Evolutionary conservation across 2,797 vertebrate species (phyloP).

Genomic region (Pristis pectinata): DNA sequence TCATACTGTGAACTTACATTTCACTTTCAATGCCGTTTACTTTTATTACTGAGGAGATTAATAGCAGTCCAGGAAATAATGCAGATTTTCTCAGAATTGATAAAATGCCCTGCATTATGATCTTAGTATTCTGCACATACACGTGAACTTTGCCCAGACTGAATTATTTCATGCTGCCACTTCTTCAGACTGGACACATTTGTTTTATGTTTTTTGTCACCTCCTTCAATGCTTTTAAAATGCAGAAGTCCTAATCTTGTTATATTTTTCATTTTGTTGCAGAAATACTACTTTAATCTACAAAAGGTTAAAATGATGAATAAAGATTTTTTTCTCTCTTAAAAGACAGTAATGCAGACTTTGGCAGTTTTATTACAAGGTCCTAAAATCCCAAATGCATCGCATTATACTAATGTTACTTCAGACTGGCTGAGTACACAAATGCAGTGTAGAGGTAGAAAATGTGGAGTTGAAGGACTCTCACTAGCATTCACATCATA

Average conservation of each 20-base stretch:
- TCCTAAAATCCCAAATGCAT: conserved; percentile 36
- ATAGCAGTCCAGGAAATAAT: conserved; percentile 33
- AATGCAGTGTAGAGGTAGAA: background rate
- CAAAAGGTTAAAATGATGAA: conserved; percentile 34
- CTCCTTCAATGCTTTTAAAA: conserved; percentile 33
- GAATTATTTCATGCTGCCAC: conserved; percentile 21
- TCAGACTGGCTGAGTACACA: background rate
- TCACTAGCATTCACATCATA: background rate
- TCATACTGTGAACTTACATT: background rate
- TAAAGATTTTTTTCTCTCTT: conserved; percentile 26
- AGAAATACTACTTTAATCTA: conserved; percentile 35
- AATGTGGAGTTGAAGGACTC: conserved; percentile 23
- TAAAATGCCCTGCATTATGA: conserved; percentile 17
- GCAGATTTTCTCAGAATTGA: conserved; percentile 27
- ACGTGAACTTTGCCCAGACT: conserved; percentile 37
- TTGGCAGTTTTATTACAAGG: conserved; percentile 35
- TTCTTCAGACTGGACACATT: conserved; percentile 15
- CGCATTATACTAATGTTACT: conserved; percentile 29
- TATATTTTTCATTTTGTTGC: conserved; percentile 36
- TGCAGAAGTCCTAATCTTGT: conserved; percentile 32
- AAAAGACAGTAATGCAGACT: conserved; percentile 31
- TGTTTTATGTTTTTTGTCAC: conserved; percentile 37
- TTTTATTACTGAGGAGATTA: conserved; percentile 30
- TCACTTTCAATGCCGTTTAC: conserved; percentile 30
- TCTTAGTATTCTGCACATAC: conserved; percentile 28